Percentiles rank a stretch among this genome's conserved stretches.
phyloP scores from a whole-genome alignment of 2,797 vertebrate genomes.

The Sebastes matsubarae region DNA sequence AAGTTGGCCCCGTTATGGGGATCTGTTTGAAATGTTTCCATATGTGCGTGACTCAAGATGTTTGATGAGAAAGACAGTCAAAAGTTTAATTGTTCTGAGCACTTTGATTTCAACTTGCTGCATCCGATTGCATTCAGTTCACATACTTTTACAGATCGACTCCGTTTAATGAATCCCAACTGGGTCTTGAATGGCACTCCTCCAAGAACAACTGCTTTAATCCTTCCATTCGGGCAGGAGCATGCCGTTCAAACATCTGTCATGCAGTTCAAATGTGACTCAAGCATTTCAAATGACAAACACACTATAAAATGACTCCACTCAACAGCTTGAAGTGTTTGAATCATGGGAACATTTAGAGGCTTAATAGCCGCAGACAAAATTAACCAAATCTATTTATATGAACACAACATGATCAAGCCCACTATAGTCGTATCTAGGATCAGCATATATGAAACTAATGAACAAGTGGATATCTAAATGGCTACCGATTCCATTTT shows the following conservation, averaged over 20 bases:
- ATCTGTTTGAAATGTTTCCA: background rate
- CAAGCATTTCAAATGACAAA: slow-evolving; percentile 46
- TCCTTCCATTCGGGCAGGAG: slow-evolving; percentile 52
- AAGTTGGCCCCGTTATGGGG: background rate
- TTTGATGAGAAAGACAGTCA: background rate
- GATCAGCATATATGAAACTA: slow-evolving; percentile 9
- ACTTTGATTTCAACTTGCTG: slow-evolving; percentile 24
- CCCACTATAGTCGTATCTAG: background rate
- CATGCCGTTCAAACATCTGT: slow-evolving; percentile 68
- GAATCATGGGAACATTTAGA: slow-evolving; percentile 37
- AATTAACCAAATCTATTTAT: slow-evolving; percentile 31
- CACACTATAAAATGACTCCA: slow-evolving; percentile 33
- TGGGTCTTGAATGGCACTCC: slow-evolving; percentile 49
- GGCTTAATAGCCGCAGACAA: slow-evolving; percentile 4
- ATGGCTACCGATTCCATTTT: background rate
- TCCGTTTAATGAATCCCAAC: slow-evolving; percentile 50
- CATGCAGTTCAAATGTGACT: slow-evolving; percentile 57
- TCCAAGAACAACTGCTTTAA: slow-evolving; percentile 67
- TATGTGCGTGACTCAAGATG: background rate
- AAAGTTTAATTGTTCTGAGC: slow-evolving; percentile 9
- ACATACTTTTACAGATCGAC: slow-evolving; percentile 38
- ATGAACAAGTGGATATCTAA: slow-evolving; percentile 2
- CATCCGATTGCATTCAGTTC: slow-evolving; percentile 27
- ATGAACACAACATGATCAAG: slow-evolving; percentile 13
- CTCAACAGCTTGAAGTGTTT: slow-evolving; percentile 38